Evolutionary conservation across 2,888 invertebrate species (phyloP).

Genomic region (Icerya purchasi): DNA sequence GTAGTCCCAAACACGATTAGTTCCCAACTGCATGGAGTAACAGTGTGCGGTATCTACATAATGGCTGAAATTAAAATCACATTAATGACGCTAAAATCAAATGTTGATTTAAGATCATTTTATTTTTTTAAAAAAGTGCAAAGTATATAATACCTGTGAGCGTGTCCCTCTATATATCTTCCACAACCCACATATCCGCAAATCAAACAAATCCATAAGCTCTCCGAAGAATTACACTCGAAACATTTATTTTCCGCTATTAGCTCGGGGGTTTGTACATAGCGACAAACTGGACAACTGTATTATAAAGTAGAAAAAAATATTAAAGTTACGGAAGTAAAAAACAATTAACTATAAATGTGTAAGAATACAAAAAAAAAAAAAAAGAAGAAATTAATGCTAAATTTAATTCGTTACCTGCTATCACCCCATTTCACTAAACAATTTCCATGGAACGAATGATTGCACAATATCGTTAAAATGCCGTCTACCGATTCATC

Average conservation of each 20-base stretch:
- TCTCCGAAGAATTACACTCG: constrained; percentile 46
- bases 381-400: neutral
- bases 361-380: neutral
- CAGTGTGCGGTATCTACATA: constrained; percentile 90
- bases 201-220: constrained; percentile 95
- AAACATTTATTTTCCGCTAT: constrained; percentile 45
- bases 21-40: constrained; percentile 88
- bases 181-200: constrained; percentile 98
- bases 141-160: constrained; percentile 36
- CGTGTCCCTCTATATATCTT: constrained; percentile 72
- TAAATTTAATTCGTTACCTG: constrained; percentile 25
- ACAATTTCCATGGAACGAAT: constrained; percentile 91
- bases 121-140: neutral
- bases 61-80: no score
- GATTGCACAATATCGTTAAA: constrained; percentile 91
- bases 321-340: neutral
- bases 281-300: constrained; percentile 93
- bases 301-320: constrained; percentile 10
- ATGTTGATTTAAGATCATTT: neutral
- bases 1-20: constrained; percentile 97
- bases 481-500: constrained; percentile 97
- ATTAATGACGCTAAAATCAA: no score
- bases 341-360: neutral
- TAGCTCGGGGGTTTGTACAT: constrained; percentile 63
- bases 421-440: constrained; percentile 90